phyloP scores from a whole-genome alignment of 2,797 vertebrate species.

The Centroberyx gerrardi region DNA sequence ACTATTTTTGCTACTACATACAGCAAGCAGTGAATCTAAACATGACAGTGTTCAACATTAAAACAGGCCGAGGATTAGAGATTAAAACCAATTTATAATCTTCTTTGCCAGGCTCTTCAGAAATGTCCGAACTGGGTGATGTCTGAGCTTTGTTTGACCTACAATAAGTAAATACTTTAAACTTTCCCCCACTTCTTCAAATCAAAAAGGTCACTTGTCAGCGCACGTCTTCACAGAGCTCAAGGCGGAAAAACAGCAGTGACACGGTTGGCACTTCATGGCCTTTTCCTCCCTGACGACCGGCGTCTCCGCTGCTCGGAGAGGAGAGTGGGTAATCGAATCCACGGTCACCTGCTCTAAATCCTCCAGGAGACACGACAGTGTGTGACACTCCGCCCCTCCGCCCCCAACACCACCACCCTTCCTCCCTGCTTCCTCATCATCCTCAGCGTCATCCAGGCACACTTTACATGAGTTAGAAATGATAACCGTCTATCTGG shows the following conservation, averaged over 20 bases:
- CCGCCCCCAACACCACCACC: too few relatives aligned
- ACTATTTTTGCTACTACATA: slow-evolving; percentile 2
- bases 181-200: slow-evolving; percentile 59
- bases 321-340: too few relatives aligned
- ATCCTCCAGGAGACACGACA: too few relatives aligned
- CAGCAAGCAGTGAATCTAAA: slow-evolving; percentile 14
- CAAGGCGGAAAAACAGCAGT: slow-evolving; percentile 14
- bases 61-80: slow-evolving; percentile 57
- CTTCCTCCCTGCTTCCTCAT: too few relatives aligned
- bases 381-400: too few relatives aligned
- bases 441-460: too few relatives aligned
- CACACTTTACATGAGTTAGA: too few relatives aligned
- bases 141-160: slow-evolving; percentile 66
- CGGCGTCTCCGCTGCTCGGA: too few relatives aligned
- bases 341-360: too few relatives aligned
- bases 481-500: too few relatives aligned
- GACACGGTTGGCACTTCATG: not conserved
- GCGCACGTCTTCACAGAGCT: slow-evolving; percentile 26
- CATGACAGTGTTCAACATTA: slow-evolving; percentile 1
- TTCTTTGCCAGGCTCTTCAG: slow-evolving; percentile 43
- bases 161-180: slow-evolving; percentile 44
- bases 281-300: too few relatives aligned
- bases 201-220: slow-evolving; percentile 30
- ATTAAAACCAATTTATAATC: slow-evolving; percentile 72
- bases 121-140: slow-evolving; percentile 39